These are phyloP conservation scores for Drosophila sechellia DNA, from an alignment of 1,140 invertebrate species.

Conservation along the genomic window DNA sequence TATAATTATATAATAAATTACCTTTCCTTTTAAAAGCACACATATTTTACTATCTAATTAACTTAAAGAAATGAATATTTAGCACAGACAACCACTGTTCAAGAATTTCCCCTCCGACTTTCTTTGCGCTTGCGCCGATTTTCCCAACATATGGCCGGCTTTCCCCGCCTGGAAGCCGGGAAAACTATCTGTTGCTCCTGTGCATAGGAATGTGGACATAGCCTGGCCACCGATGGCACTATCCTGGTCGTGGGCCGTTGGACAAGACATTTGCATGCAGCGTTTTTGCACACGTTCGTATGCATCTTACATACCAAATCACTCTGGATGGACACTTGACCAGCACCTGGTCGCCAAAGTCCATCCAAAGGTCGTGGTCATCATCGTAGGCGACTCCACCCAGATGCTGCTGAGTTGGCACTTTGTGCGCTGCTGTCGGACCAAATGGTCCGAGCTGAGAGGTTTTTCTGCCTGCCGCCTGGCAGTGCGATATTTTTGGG, in stretches of 20 bases:
- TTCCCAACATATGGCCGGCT: slow-evolving; percentile 6
- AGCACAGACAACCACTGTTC: not conserved
- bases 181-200: slow-evolving; percentile 77
- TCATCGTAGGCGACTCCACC: slow-evolving; percentile 54
- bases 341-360: slow-evolving; percentile 20
- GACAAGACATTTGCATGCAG: slow-evolving; percentile 58
- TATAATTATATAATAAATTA: too few species aligned
- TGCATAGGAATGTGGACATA: not conserved
- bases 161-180: slow-evolving; percentile 46
- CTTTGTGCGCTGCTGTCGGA: slow-evolving; percentile 19
- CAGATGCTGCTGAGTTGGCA: slow-evolving; percentile 34
- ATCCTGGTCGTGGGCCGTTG: slow-evolving; percentile 10
- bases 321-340: slow-evolving; percentile 39
- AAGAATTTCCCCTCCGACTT: slow-evolving; percentile 16
- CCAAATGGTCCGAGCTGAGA: slow-evolving; percentile 18
- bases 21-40: too few species aligned
- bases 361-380: slow-evolving; percentile 16
- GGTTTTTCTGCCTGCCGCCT: slow-evolving; percentile 15
- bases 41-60: too few species aligned
- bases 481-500: slow-evolving; percentile 8
- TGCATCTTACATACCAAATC: slow-evolving; percentile 59
- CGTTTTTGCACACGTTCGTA: slow-evolving; percentile 49
- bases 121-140: slow-evolving; percentile 45
- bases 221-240: not conserved
- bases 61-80: too few species aligned